These are phyloP conservation scores for Trematomus bernacchii DNA, from an alignment of 2,797 vertebrate genomes.

Conservation along the genomic window DNA sequence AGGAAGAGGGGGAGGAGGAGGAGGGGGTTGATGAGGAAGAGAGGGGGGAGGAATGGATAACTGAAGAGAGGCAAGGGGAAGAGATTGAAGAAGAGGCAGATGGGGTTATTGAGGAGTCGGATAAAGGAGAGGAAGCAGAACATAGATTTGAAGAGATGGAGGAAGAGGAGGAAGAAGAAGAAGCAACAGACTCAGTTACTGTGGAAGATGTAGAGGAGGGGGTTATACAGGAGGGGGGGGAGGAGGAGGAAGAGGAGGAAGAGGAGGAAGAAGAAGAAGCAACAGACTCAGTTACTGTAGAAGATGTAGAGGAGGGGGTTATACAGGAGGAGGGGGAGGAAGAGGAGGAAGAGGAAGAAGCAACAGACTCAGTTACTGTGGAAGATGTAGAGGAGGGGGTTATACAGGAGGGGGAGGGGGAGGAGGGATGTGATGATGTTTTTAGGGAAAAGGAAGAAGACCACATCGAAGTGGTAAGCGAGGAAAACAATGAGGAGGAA, in stretches of 20 bases:
- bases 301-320: not conserved
- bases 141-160: no score
- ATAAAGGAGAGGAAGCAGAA: not conserved
- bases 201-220: not conserved
- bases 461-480: not conserved
- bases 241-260: not conserved
- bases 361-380: no score
- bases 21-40: not conserved
- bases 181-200: not conserved
- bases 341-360: not conserved
- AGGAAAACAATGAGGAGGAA: conserved; percentile 5
- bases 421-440: not conserved
- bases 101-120: not conserved
- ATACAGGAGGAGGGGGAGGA: not conserved
- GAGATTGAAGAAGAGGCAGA: conserved; percentile 3
- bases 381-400: not conserved
- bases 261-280: not conserved
- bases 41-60: not conserved
- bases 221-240: not conserved
- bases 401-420: not conserved
- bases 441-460: not conserved
- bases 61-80: not conserved
- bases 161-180: not conserved
- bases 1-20: not conserved
- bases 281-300: not conserved